A percentile compares a stretch with the other conserved stretches of the same genome.
Conservation (phyloP, 2,113 vertebrate genomes). For the Pteronura brasiliensis region DNA sequence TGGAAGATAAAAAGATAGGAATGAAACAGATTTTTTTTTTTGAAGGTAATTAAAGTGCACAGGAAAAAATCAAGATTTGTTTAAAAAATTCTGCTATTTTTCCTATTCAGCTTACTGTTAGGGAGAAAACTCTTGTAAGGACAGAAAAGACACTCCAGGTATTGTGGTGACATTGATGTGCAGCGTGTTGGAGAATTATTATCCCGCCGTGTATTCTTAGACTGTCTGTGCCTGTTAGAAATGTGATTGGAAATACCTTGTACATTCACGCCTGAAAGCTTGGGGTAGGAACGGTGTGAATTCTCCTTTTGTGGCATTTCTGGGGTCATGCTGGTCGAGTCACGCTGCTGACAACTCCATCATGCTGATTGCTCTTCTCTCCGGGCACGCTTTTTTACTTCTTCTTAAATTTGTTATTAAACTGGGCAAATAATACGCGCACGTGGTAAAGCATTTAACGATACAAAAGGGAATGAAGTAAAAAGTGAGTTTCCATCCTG, state of each 20-base stretch:
- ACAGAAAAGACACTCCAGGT: neutral
- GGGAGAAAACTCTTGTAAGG: neutral
- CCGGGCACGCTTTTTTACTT: neutral
- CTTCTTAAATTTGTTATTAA: conserved; percentile 31
- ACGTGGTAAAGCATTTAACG: neutral
- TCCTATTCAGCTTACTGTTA: neutral
- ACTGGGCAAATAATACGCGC: neutral
- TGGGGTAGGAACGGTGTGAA: neutral
- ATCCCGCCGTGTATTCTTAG: neutral
- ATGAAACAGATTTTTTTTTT: neutral
- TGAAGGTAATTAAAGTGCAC: neutral
- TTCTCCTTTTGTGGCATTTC: neutral
- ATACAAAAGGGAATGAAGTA: neutral
- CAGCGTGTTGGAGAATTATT: neutral
- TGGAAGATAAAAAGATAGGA: neutral
- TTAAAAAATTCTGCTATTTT: neutral
- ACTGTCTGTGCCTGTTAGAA: neutral
- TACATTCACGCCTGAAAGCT: neutral
- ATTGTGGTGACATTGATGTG: neutral
- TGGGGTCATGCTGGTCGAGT: neutral
- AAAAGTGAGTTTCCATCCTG: conserved; percentile 12
- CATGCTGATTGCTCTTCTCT: neutral
- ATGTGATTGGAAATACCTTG: neutral
- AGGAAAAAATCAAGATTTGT: neutral
- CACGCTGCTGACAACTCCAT: neutral